phyloP scores from a whole-genome alignment of 2,113 vertebrate species.

The Nansenia antarctica region DNA sequence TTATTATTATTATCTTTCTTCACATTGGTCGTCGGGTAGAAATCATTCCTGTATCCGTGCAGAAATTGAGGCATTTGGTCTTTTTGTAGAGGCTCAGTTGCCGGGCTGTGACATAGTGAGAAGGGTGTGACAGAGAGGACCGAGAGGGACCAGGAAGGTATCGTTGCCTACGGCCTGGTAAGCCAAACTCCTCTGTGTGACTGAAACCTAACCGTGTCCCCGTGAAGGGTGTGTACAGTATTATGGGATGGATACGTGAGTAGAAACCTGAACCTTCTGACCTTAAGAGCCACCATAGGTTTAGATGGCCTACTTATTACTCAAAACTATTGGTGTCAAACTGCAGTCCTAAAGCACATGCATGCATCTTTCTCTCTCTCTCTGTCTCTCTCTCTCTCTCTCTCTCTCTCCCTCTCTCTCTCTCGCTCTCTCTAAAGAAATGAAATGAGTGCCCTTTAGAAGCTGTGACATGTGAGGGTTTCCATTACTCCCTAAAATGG shows the following conservation, averaged over 20 bases:
- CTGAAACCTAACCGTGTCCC: not conserved
- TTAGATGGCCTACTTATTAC: not conserved
- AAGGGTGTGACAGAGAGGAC: not conserved
- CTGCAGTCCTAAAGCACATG: not conserved
- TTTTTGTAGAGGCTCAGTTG: no score
- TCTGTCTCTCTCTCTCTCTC: not conserved
- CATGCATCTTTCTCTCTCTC: not conserved
- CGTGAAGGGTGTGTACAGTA: not conserved
- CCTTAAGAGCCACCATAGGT: not conserved
- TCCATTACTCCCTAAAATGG: conserved; percentile 7
- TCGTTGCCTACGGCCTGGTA: not conserved
- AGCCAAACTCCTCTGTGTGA: not conserved
- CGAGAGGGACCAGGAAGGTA: not conserved
- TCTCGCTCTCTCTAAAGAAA: not conserved
- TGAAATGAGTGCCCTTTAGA: conserved; percentile 14
- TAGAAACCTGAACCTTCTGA: not conserved
- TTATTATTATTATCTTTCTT: no score
- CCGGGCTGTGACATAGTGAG: not conserved
- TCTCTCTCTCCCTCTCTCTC: not conserved
- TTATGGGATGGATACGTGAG: not conserved
- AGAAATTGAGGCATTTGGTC: not conserved
- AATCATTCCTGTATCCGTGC: not conserved
- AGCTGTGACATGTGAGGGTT: not conserved
- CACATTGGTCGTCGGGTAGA: not conserved
- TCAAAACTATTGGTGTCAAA: not conserved